These are phyloP conservation scores for Gulo gulo DNA, from an alignment of 2,113 vertebrate genomes.

Conservation along the genomic window DNA sequence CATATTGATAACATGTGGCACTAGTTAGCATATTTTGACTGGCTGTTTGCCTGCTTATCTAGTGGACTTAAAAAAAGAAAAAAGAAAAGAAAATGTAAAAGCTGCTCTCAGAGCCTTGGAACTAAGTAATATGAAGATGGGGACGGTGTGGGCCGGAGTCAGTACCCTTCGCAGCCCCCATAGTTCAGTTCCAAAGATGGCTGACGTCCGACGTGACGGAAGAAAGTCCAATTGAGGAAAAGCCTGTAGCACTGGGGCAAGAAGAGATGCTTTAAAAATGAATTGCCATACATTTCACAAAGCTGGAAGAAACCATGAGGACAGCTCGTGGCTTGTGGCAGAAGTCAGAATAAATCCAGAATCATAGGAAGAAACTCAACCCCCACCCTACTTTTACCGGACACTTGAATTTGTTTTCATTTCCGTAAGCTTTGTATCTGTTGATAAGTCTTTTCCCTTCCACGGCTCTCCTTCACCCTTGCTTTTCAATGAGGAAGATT, in stretches of 20 bases:
- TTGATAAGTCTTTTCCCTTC: background rate
- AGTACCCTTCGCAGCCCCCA: background rate
- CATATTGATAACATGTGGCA: slow-evolving; percentile 6
- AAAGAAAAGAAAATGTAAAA: background rate
- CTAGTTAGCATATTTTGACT: slow-evolving; percentile 45
- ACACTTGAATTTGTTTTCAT: slow-evolving; percentile 29
- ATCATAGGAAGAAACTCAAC: background rate
- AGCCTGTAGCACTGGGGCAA: background rate
- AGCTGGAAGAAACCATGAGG: background rate
- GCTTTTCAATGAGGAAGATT: background rate
- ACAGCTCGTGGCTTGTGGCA: background rate
- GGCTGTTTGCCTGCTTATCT: slow-evolving; percentile 1
- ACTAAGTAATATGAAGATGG: background rate
- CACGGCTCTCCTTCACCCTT: background rate
- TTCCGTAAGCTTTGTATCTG: background rate
- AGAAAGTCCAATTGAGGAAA: background rate
- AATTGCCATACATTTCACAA: background rate
- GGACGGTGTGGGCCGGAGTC: background rate
- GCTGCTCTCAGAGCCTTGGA: background rate
- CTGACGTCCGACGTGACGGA: background rate
- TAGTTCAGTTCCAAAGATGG: background rate
- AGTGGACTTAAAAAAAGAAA: background rate
- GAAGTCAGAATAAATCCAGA: background rate
- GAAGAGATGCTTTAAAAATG: background rate
- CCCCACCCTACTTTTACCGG: background rate